phyloP scores from a whole-genome alignment of 2,888 invertebrate species.

The Dorcus parallelipipedus region DNA sequence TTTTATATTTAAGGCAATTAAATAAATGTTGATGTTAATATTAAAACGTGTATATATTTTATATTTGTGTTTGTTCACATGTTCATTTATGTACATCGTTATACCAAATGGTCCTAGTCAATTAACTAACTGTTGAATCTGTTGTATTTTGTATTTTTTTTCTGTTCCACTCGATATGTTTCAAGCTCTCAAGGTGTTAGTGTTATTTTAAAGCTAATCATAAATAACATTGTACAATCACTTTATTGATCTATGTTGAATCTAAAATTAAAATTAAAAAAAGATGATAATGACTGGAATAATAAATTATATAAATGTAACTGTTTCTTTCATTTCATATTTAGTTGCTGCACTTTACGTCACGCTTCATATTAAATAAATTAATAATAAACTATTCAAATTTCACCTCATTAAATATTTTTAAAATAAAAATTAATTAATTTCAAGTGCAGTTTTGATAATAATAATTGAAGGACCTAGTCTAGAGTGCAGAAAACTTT shows the following conservation, averaged over 20 bases:
- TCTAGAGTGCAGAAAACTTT: too few species aligned
- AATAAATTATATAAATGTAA: neutral
- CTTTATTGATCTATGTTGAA: neutral
- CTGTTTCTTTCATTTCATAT: neutral
- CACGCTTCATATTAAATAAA: too few species aligned
- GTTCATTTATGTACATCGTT: constrained; percentile 2
- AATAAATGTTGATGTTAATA: constrained; percentile 1
- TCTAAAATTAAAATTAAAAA: neutral
- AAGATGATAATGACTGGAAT: too few species aligned
- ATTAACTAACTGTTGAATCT: neutral
- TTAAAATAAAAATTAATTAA: neutral
- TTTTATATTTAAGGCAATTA: constrained; percentile 2
- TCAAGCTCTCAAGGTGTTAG: neutral
- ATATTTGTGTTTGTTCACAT: constrained; percentile 2
- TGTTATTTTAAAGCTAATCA: neutral
- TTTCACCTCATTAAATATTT: neutral
- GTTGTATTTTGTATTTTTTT: neutral
- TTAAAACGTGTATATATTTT: constrained; percentile 5
- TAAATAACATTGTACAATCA: neutral
- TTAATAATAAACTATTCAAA: too few species aligned
- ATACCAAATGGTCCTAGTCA: constrained; percentile 12
- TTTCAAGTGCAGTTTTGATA: too few species aligned
- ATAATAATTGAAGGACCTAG: too few species aligned
- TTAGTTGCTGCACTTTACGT: too few species aligned
- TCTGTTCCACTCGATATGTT: neutral